Percentiles rank a stretch among this genome's conserved stretches.
phyloP scores from a whole-genome alignment of 2,797 vertebrate species.

The Chelmon rostratus region DNA sequence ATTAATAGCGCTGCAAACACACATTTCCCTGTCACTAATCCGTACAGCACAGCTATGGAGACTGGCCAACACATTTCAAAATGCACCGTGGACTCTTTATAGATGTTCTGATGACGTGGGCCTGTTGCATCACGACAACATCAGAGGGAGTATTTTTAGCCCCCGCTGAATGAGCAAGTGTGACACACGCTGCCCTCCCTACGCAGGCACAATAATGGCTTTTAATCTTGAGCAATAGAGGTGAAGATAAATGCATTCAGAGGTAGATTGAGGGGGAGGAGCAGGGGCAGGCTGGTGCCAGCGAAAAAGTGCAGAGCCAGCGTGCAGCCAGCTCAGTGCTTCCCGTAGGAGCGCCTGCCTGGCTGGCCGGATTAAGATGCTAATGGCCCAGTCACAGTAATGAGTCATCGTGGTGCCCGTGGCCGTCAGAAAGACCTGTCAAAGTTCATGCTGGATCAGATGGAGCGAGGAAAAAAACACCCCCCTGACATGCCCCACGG shows the following conservation, averaged over 20 bases:
- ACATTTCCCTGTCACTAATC: slow-evolving; percentile 37
- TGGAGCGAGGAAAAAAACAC: slow-evolving; percentile 29
- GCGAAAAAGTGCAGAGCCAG: slow-evolving; percentile 64
- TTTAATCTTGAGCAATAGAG: slow-evolving; percentile 75
- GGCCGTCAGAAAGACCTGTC: slow-evolving; percentile 55
- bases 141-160: slow-evolving; percentile 80
- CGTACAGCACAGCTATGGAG: slow-evolving; percentile 31
- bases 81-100: slow-evolving; percentile 46
- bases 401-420: slow-evolving; percentile 59
- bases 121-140: slow-evolving; percentile 77
- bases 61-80: slow-evolving; percentile 50
- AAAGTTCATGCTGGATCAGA: slow-evolving; percentile 62
- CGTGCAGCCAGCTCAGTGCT: slow-evolving; percentile 46
- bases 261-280: slow-evolving; percentile 46
- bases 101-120: slow-evolving; percentile 64
- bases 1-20: slow-evolving; percentile 65
- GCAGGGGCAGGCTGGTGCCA: slow-evolving; percentile 34
- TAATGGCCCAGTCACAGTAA: slow-evolving; percentile 66
- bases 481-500: slow-evolving; percentile 27
- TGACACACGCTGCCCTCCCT: slow-evolving; percentile 60
- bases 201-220: slow-evolving; percentile 70
- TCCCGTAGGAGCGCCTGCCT: slow-evolving; percentile 40
- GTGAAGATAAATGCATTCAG: slow-evolving; percentile 71
- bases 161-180: slow-evolving; percentile 68
- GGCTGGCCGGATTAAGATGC: slow-evolving; percentile 63